phyloP scores from a whole-genome alignment of 2,888 invertebrate genomes.

The Muschampia plurimacula region DNA sequence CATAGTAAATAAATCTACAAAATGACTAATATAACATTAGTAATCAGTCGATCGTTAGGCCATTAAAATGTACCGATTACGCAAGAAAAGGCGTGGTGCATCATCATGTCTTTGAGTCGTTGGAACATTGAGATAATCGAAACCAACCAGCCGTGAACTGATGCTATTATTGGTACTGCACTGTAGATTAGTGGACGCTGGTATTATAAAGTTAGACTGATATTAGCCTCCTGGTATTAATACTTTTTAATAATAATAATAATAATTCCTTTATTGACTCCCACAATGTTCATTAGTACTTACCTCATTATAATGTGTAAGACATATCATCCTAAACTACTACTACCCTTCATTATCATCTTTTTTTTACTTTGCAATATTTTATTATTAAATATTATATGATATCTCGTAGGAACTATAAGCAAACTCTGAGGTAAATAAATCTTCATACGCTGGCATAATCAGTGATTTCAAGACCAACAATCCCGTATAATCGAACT shows the following conservation, averaged over 20 bases:
- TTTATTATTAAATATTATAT: not conserved
- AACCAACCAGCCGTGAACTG: constrained; percentile 31
- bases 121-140: constrained; percentile 32
- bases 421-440: too few relatives aligned
- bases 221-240: too few relatives aligned
- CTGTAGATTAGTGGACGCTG: constrained; percentile 8
- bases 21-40: constrained; percentile 35
- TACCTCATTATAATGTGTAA: too few relatives aligned
- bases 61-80: constrained; percentile 35
- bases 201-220: not conserved
- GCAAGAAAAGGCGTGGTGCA: constrained; percentile 29
- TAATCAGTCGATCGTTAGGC: constrained; percentile 27
- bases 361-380: not conserved
- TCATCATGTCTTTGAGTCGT: constrained; percentile 26
- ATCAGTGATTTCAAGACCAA: too few relatives aligned
- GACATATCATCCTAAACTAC: too few relatives aligned
- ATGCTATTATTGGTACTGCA: constrained; percentile 8
- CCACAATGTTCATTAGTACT: too few relatives aligned
- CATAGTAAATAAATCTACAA: constrained; percentile 20
- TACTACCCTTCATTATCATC: not conserved
- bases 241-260: too few relatives aligned
- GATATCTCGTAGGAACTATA: too few relatives aligned
- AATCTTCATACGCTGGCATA: too few relatives aligned
- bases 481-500: too few relatives aligned
- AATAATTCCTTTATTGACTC: too few relatives aligned